A percentile compares a stretch with the other conserved stretches of the same genome.
phyloP scores from a whole-genome alignment of 2,797 vertebrate species.

The Bothrops alternatus region DNA sequence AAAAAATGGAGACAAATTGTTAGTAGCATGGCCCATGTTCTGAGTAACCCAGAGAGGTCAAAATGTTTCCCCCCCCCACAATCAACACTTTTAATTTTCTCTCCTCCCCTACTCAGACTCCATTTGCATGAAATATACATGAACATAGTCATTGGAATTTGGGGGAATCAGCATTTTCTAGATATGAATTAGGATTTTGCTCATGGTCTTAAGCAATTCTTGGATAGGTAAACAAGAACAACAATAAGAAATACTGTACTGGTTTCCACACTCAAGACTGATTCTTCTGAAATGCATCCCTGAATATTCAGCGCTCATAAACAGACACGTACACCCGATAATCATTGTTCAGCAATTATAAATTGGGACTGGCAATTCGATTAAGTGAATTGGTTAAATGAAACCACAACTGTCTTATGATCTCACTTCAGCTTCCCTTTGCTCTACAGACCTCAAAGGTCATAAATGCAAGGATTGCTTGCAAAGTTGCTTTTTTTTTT shows the following conservation, averaged over 20 bases:
- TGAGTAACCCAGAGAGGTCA: background rate
- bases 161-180: background rate
- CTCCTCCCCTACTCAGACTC: background rate
- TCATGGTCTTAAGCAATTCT: background rate
- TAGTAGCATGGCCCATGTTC: background rate
- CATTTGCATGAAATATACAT: conserved; percentile 12
- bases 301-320: background rate
- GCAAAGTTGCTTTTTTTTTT: background rate
- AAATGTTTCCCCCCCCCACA: background rate
- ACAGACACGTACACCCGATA: background rate
- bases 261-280: background rate
- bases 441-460: background rate
- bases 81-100: background rate
- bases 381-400: background rate
- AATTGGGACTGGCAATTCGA: background rate
- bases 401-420: background rate
- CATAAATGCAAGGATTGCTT: background rate
- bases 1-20: conserved; percentile 1
- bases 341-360: background rate
- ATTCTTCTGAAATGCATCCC: background rate
- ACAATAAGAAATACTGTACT: background rate
- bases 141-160: background rate
- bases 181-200: background rate
- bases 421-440: background rate
- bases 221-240: background rate